Conservation (phyloP, 2,797 vertebrate genomes). For the Hoplostethus atlanticus region DNA sequence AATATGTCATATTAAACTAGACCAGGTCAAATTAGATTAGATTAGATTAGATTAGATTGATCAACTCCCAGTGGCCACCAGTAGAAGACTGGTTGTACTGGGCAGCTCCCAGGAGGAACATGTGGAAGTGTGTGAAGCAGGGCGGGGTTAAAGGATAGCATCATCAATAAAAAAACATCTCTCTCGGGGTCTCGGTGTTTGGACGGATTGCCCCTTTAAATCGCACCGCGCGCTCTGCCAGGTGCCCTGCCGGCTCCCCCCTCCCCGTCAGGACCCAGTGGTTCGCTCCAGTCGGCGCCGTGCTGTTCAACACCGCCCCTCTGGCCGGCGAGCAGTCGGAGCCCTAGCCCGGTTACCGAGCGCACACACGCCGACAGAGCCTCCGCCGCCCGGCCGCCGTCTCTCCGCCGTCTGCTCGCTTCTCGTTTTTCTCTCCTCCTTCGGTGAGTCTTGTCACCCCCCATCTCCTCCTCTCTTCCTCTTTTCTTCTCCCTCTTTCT, state of each 20-base stretch:
- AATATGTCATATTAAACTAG: no score
- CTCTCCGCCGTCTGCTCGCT: slow-evolving; percentile 2
- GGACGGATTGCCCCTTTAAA: slow-evolving; percentile 5
- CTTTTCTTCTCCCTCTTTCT: slow-evolving; percentile 9
- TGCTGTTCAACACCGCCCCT: slow-evolving; percentile 31
- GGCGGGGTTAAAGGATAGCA: no score
- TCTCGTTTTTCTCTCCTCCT: slow-evolving; percentile 38
- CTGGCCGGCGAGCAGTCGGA: slow-evolving; percentile 42
- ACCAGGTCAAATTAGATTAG: no score
- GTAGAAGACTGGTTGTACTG: no score
- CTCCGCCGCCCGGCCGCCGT: background rate
- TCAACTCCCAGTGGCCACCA: no score
- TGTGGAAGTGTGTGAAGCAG: no score
- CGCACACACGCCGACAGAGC: slow-evolving; percentile 22
- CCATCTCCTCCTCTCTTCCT: background rate
- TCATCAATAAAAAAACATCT: no score
- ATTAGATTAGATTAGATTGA: no score
- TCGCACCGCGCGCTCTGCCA: background rate
- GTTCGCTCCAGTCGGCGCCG: slow-evolving; percentile 54
- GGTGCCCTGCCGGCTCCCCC: slow-evolving; percentile 22
- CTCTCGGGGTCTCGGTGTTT: background rate
- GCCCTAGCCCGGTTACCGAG: slow-evolving; percentile 38
- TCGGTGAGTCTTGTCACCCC: slow-evolving; percentile 45
- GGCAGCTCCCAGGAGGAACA: no score
- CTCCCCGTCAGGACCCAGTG: slow-evolving; percentile 39